Percentiles rank a stretch among this genome's conserved stretches.
Evolutionary conservation across 2,113 vertebrate species (phyloP).

Genomic region (Grammomys dolichurus): DNA sequence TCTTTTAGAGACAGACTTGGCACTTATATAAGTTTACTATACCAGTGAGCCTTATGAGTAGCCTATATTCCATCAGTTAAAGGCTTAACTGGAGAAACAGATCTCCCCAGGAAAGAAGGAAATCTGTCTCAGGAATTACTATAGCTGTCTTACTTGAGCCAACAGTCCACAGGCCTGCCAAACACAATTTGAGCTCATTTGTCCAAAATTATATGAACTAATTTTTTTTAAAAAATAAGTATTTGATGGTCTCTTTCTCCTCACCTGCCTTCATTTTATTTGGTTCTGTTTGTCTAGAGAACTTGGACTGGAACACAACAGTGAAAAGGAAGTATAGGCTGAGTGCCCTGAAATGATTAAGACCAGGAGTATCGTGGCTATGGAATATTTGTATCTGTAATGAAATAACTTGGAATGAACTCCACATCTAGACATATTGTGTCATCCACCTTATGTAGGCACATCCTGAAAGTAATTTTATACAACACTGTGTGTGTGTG

Average conservation of each 20-base stretch:
- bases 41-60: not conserved
- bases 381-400: not conserved
- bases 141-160: not conserved
- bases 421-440: not conserved
- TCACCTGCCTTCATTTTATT: not conserved
- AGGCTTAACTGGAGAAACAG: not conserved
- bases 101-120: not conserved
- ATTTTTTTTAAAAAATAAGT: not conserved
- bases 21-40: not conserved
- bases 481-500: not conserved
- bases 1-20: not conserved
- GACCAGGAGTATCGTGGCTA: not conserved
- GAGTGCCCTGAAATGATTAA: not conserved
- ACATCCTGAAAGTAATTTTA: not conserved
- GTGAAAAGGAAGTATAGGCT: not conserved
- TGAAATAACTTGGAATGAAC: not conserved
- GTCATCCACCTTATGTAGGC: not conserved
- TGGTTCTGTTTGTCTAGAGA: constrained; percentile 32
- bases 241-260: not conserved
- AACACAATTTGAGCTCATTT: not conserved
- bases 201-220: not conserved
- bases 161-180: not conserved
- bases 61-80: not conserved
- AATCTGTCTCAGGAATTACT: not conserved
- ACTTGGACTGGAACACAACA: not conserved